Conservation (phyloP, 2,888 invertebrate genomes). For the Melieria picta region DNA sequence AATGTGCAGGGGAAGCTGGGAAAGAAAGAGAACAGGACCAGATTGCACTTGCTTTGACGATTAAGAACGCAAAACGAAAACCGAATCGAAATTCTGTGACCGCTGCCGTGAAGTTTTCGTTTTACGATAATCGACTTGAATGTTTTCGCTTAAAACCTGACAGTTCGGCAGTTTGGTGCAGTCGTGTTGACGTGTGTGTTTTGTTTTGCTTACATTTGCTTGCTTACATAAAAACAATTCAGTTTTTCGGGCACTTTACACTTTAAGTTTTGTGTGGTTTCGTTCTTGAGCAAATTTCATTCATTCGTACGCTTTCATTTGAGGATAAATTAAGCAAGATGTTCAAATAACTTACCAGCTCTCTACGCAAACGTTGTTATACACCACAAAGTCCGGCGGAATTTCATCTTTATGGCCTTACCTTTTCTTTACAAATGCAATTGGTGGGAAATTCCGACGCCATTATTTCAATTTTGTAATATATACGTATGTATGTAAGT, state of each 20-base stretch:
- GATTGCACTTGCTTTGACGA: conserved; percentile 23
- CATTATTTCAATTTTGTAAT: conserved; percentile 16
- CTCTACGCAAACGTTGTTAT: conserved; percentile 64
- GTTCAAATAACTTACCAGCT: conserved; percentile 63
- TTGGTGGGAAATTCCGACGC: conserved; percentile 48
- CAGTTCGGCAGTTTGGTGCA: conserved; percentile 34
- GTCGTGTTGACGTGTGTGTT: conserved; percentile 64
- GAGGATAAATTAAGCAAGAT: conserved; percentile 43
- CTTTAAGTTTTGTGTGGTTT: conserved; percentile 19
- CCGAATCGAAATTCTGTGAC: background rate
- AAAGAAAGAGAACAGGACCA: background rate
- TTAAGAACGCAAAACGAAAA: conserved; percentile 19
- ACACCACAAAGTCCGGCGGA: conserved; percentile 59
- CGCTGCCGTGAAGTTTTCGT: conserved; percentile 15
- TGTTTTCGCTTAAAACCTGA: background rate
- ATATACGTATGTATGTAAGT: too few relatives aligned
- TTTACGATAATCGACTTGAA: conserved; percentile 20
- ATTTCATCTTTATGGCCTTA: conserved; percentile 59
- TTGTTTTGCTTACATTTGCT: conserved; percentile 37
- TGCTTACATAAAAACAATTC: conserved; percentile 38
- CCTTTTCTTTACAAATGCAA: conserved; percentile 52
- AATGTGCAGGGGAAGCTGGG: conserved; percentile 5
- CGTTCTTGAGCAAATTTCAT: conserved; percentile 49
- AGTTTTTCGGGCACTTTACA: conserved; percentile 24
- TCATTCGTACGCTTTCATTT: conserved; percentile 40